Conservation (phyloP, 1,140 invertebrate species). For the Drosophila biarmipes region DNA sequence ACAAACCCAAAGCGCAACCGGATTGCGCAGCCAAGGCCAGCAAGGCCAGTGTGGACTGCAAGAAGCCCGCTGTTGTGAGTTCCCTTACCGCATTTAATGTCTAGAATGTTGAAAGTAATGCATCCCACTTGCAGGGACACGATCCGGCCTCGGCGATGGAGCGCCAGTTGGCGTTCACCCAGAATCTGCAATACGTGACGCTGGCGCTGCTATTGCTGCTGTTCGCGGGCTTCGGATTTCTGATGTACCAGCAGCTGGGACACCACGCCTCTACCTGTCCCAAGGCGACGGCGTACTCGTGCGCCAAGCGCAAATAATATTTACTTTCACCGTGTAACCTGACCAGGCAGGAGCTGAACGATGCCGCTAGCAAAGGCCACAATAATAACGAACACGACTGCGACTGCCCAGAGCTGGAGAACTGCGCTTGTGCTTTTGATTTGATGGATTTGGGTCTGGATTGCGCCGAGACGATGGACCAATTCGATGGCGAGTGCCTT, state of each 20-base stretch:
- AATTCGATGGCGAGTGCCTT: constrained; percentile 27
- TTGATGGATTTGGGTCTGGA: constrained; percentile 37
- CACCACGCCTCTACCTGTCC: not conserved
- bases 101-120: not conserved
- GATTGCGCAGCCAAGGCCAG: constrained; percentile 4
- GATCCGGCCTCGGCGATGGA: constrained; percentile 6
- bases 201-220: constrained; percentile 47
- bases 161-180: constrained; percentile 50
- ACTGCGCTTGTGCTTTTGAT: constrained; percentile 50
- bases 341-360: constrained; percentile 64
- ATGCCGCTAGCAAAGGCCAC: constrained; percentile 13
- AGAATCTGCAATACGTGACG: constrained; percentile 56
- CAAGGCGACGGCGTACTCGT: constrained; percentile 37
- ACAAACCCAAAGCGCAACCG: not conserved
- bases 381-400: constrained; percentile 21
- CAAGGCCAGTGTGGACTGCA: not conserved
- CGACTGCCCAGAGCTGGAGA: constrained; percentile 18
- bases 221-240: constrained; percentile 43
- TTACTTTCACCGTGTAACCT: constrained; percentile 80
- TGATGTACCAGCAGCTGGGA: constrained; percentile 54
- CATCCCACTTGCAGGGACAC: not conserved
- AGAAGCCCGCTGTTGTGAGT: not conserved
- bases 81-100: too few relatives aligned
- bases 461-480: constrained; percentile 30
- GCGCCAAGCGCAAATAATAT: constrained; percentile 74